Evolutionary conservation across 2,113 vertebrate genomes (phyloP), one percentile per base, ranked within the genome.

Genomic region (Gnathonemus echidnorhynchus): DNA sequence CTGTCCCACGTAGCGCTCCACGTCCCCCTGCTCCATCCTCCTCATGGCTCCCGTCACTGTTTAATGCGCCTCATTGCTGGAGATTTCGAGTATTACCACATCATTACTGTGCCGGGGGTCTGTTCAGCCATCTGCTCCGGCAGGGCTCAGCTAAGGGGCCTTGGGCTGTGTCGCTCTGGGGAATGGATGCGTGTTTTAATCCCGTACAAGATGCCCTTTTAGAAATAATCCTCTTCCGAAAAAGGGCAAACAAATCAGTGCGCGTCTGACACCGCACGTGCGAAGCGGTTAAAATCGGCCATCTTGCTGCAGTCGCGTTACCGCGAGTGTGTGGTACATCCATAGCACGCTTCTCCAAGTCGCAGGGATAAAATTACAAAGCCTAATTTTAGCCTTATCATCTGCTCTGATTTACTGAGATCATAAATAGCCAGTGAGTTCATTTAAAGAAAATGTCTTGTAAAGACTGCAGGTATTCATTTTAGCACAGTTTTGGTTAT

Each of bases 111-210:
- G 84, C 84, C 21, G n/a, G 48, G 84, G 84, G 84, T 50, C 45
- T 53, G 86, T 53, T 53, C 15, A 53, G 50, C 86, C 86, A 87
- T 87, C 86, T 87, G 86, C 86, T 87, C 35, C 49, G 5, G 85
- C 85, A 86, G 85, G n/a, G 85, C 48, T 49, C 27, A 87, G 86
- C 31, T 53, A 53, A 87, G n/a, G 49, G 50, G n/a, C 48, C 86
- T 87, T 17, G 11, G 50, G 86, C 86, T 35, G 27, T 87, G 27
- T 87, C 50, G 50, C 27, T 52, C 48, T 48, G 50, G 86, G 27
- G 86, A 35, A 53, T 53, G 86, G n/a, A 19, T 53, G 86, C 86
- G 19, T 53, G 31, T 52, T 53, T 87, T 87, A 87, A 87, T 87
- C 86, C 19, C 50, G 50, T 35, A 87, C 86, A 87, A 87, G 86